Conservation (phyloP, 2,113 vertebrate genomes). For the Solenodon paradoxus region DNA sequence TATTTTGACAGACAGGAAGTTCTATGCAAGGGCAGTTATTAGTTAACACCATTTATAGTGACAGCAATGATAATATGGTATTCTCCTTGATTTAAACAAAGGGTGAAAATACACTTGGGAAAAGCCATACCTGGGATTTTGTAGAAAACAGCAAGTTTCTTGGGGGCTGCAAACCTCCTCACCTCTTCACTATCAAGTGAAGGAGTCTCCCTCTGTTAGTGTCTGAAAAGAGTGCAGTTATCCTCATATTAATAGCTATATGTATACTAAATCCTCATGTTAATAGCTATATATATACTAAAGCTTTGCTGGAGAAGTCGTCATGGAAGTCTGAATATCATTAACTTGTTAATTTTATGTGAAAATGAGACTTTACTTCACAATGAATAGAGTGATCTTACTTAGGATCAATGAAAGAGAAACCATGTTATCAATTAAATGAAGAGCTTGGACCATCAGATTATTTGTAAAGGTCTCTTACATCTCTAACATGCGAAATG, state of each 20-base stretch:
- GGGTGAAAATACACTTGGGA: neutral
- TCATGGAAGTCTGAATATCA: neutral
- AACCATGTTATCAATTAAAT: neutral
- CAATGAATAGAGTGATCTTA: neutral
- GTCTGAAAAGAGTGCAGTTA: neutral
- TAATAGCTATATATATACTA: neutral
- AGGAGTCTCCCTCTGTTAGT: neutral
- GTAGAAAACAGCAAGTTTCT: no score
- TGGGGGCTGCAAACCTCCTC: neutral
- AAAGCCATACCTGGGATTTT: neutral
- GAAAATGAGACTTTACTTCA: slow-evolving; percentile 43
- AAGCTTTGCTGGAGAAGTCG: neutral
- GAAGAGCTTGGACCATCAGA: neutral
- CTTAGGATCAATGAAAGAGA: neutral
- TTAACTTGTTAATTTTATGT: neutral
- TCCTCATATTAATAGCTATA: neutral
- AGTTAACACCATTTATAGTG: neutral
- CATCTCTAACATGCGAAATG: neutral
- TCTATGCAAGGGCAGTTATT: neutral
- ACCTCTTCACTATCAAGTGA: neutral
- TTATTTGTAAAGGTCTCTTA: slow-evolving; percentile 20
- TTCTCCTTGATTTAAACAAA: neutral
- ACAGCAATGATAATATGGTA: neutral
- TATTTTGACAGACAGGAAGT: neutral
- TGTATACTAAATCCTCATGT: neutral